Evolutionary conservation across 2,888 invertebrate genomes (phyloP).

Genomic region (Germaria angustata): DNA sequence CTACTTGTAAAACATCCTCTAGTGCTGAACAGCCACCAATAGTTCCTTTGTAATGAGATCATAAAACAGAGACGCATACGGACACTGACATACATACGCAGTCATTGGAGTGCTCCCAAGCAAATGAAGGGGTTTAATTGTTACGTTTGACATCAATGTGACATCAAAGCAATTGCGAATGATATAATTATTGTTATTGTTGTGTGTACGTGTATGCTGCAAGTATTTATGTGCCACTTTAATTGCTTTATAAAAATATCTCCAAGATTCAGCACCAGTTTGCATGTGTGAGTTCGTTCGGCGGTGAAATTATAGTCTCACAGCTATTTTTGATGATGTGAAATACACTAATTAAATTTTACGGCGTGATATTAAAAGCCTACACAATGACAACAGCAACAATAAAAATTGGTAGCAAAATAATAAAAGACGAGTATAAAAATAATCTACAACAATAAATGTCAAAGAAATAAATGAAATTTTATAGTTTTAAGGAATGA

Average conservation of each 20-base stretch:
- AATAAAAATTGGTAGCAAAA: constrained; percentile 37
- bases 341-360: constrained; percentile 65
- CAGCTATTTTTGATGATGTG: constrained; percentile 52
- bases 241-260: constrained; percentile 24
- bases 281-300: background rate
- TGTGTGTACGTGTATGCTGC: constrained; percentile 17
- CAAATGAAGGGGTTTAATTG: constrained; percentile 64
- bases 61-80: constrained; percentile 35
- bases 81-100: background rate
- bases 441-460: constrained; percentile 51
- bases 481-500: constrained; percentile 51
- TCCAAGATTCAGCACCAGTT: background rate
- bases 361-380: constrained; percentile 39
- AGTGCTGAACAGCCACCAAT: constrained; percentile 19
- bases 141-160: constrained; percentile 64
- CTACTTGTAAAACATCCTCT: constrained; percentile 4
- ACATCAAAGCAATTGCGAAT: constrained; percentile 68
- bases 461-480: constrained; percentile 61
- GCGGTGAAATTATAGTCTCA: constrained; percentile 37
- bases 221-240: constrained; percentile 32
- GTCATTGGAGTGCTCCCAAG: constrained; percentile 40
- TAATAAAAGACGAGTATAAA: constrained; percentile 1
- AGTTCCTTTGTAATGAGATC: constrained; percentile 27
- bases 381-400: constrained; percentile 6
- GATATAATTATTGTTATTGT: constrained; percentile 63